Base-by-base conservation (phyloP, 2,888 invertebrate species). In the Eucriotettix oculatus region DNA sequence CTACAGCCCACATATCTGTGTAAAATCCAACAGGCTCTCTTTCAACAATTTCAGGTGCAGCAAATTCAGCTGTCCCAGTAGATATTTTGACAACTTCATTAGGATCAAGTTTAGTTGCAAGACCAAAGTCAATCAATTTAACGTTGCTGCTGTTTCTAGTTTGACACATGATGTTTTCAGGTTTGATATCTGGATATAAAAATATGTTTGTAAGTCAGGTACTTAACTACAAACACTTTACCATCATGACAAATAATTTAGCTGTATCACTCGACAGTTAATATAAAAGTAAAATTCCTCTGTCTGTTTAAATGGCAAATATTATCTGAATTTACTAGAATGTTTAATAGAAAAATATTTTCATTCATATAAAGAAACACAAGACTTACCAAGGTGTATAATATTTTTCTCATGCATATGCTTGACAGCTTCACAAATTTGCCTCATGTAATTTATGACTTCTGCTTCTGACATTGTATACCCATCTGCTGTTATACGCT, bases 381-480 rank as follows among this genome's bases (percentile, higher is more conserved):
- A 29, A 42, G 52, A 63, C 65, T 66, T 74, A 76, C 86, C 86
- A 56, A 99, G 80, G 71, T 99, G 99, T 60, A 99, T 97, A 69
- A 99, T 98, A 76, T 97, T 98, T 79, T 92, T 91, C 70, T 99
- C 99, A 73, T 99, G 99, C 99, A 99, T 99, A 72, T 99, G 96
- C 66, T 90, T 84, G 52, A 99, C 89, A 16, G 90, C 98, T 71
- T 98, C 96, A 74, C 97, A 98, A 61, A 99, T 90, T 77, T 99
- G 99, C 61, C 96, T 77, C 92, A 99, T 96, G 78, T 99, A 99
- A 74, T 97, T 94, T 63, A 97, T 95, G 0, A 98, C 99, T 74
- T 99, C 99, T 9, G 96, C 91, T 75, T 99, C 99, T 55, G 94
- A 93, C 97, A 99, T 99, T 69, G 85, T 86, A 77, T 99, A 98